Evolutionary conservation across 2,888 invertebrate genomes (phyloP).

Genomic region (Proisotoma minuta): DNA sequence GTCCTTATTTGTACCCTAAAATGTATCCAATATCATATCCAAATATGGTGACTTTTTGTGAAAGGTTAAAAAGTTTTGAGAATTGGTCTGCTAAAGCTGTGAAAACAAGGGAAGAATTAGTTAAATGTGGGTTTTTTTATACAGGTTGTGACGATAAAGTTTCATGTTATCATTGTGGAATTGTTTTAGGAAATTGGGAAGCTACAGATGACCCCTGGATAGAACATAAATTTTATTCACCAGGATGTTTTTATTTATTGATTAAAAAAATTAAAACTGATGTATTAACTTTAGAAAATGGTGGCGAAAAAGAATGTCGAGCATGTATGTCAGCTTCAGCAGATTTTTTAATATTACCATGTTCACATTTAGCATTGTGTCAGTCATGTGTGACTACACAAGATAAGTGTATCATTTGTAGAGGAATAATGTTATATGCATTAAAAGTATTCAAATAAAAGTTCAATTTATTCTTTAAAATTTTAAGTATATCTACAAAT

Average conservation of each 20-base stretch:
- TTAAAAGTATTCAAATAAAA: conserved; percentile 7
- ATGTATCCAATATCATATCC: not conserved
- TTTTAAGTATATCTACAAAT: not conserved
- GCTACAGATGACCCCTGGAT: conserved; percentile 21
- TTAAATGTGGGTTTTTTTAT: conserved; percentile 28
- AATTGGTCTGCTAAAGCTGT: not conserved
- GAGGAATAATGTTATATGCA: not conserved
- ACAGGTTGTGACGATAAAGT: conserved; percentile 15
- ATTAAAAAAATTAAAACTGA: not conserved
- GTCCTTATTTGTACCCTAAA: not conserved
- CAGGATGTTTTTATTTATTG: not conserved
- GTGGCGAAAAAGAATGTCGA: too few species aligned
- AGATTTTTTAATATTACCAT: not conserved
- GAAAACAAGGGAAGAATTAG: conserved; percentile 3
- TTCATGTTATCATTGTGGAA: conserved; percentile 28
- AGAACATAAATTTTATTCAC: conserved; percentile 26
- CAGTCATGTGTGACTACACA: not conserved
- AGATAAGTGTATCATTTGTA: not conserved
- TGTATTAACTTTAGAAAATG: too few species aligned
- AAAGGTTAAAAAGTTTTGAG: conserved; percentile 2
- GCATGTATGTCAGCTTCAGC: not conserved
- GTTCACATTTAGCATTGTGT: not conserved
- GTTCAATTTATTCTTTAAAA: not conserved
- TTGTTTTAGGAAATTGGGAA: conserved; percentile 21
- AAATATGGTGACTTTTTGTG: not conserved